Percentiles rank a stretch among this genome's conserved stretches.
These are phyloP conservation scores for Drosophila ohnishii DNA, from an alignment of 1,140 invertebrate species.

Conservation along the genomic window DNA sequence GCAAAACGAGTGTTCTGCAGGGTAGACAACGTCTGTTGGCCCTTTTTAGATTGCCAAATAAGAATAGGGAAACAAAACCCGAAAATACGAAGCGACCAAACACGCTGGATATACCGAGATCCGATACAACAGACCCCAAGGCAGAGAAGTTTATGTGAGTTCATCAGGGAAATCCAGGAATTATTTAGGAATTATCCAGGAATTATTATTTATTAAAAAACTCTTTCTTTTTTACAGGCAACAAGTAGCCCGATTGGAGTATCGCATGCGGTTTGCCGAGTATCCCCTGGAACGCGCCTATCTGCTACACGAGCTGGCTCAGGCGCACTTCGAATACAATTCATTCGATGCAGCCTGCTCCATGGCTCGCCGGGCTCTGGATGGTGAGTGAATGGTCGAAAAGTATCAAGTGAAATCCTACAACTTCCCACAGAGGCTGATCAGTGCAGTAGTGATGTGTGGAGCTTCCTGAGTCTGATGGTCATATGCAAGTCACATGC, in stretches of 20 bases:
- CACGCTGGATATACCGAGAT: neutral
- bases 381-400: constrained; percentile 33
- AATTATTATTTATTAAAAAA: too few relatives aligned
- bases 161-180: too few relatives aligned
- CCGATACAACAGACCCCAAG: constrained; percentile 33
- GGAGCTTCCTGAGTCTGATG: constrained; percentile 61
- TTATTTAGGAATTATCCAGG: too few relatives aligned
- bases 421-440: constrained; percentile 39
- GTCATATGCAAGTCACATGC: constrained; percentile 67
- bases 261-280: constrained; percentile 63
- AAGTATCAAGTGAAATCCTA: too few relatives aligned
- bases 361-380: constrained; percentile 56
- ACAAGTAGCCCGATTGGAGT: constrained; percentile 47
- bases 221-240: constrained; percentile 31
- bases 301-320: constrained; percentile 69
- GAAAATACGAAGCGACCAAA: neutral
- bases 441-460: constrained; percentile 52
- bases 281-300: constrained; percentile 70
- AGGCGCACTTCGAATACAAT: constrained; percentile 54
- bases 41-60: constrained; percentile 38
- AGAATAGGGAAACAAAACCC: neutral
- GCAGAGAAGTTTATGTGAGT: constrained; percentile 58
- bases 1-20: constrained; percentile 30
- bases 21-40: constrained; percentile 34
- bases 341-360: constrained; percentile 65